Base-by-base conservation (phyloP, 2,888 invertebrate species). In the Machimus atricapillus region DNA sequence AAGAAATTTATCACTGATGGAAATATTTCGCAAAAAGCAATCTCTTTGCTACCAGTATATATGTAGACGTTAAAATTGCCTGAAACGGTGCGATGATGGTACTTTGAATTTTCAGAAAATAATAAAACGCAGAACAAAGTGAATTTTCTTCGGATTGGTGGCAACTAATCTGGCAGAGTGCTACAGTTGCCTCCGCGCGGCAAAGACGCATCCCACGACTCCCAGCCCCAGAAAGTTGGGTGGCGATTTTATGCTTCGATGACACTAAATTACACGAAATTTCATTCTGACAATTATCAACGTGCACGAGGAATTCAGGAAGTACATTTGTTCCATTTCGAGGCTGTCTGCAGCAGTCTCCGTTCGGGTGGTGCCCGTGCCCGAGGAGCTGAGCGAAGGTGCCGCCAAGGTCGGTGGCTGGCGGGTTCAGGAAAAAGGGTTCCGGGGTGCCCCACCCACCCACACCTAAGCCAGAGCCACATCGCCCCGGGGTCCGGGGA, bases 201-300 rank as follows among this genome's bases (percentile, higher is more conserved):
- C 3, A 66, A 66, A 66, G 66, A 66, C 66, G 16, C 19, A 77
- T 14, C 40, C 31, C 31, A 77, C 34, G n/a, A 23, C 27, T 3
- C 27, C 23, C 66, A 19, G 23, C 27, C 66, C 66, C 66, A 66
- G 23, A 66, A 66, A 66, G 82, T 37, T 58, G 73, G 85, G 79
- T 85, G 85, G 87, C 86, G 86, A 88, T 88, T 88, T 87, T 87
- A 88, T 88, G 88, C 88, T 88, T 88, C 87, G 88, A 88, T 88
- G 88, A 87, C 86, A 88, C 56, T 87, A 88, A 88, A 88, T 88
- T 88, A 87, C 87, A 88, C 82, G 46, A 87, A 88, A 88, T 88
- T 88, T 88, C 87, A 88, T 88, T 87, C 86, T 87, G 87, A 87
- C 88, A 88, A 88, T 88, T 88, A 88, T 87, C 88, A 88, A 81